Evolutionary conservation across 2,888 invertebrate species (phyloP), one percentile per base, ranked within the genome.

Genomic region (Choristoneura rosaceana): DNA sequence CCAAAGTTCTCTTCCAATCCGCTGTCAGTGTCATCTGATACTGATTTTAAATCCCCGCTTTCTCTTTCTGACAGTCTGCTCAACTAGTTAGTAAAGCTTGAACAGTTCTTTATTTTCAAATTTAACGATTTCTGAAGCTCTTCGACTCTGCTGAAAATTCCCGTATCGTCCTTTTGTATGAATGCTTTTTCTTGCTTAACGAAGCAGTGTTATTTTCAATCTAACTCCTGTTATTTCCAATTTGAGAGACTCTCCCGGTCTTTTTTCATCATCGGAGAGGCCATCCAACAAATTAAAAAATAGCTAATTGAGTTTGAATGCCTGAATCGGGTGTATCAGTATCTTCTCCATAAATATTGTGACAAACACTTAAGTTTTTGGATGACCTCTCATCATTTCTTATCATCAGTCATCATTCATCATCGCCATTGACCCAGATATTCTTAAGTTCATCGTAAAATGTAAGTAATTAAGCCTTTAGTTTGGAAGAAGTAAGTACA

Each of bases 401-500:
- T 12, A 38, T 61, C 60, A 38, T 61, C 15, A 38, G n/a, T 61
- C 41, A 45, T 45, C 41, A 61, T 12, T 25, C 15, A 41, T 25
- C 38, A 41, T 45, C 15, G 45, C 45, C 41, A 61, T 41, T n/a
- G 41, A 14, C 15, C 41, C 61, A 43, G 15, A 41, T 61, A 61
- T 12, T 17, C 45, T 62, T 62, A 62, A 45, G 33, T 25, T 25
- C 45, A 8, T n/a, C 62, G 45, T 33, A 25, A n/a, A n/a, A 45
- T n/a, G 62, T 62, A 47, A 62, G 62, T 62, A 33, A 25, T 25
- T 60, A 59, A 41, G 41, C n/a, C 2, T 62, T 62, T 45, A 45
- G 45, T 45, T 62, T 62, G 45, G 45, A 62, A 8, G 38, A 25
- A 62, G 62, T 62, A 17, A 62, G 62, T 62, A 62, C 25, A 8